Evolutionary conservation across 1,140 invertebrate genomes (phyloP).

Genomic region (Hylaeus volcanicus): DNA sequence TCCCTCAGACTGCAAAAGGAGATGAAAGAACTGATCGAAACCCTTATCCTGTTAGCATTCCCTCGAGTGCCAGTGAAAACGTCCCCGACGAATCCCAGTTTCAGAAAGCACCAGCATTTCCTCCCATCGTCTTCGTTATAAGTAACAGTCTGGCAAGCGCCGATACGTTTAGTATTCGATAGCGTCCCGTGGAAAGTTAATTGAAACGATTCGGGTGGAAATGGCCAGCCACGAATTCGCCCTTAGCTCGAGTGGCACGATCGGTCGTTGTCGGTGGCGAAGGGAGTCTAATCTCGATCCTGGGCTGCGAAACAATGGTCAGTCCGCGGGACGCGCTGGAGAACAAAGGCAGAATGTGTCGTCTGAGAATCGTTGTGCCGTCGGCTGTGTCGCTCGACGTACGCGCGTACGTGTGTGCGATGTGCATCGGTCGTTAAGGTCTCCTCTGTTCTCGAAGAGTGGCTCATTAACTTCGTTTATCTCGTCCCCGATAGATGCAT

Average conservation of each 20-base stretch:
- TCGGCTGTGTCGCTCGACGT: neutral
- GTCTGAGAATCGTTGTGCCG: slow-evolving; percentile 26
- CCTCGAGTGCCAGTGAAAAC: too few species aligned
- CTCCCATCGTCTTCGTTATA: too few species aligned
- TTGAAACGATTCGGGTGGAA: neutral
- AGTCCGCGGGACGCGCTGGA: neutral
- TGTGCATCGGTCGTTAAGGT: slow-evolving; percentile 44
- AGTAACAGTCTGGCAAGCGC: too few species aligned
- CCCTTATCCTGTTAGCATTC: too few species aligned
- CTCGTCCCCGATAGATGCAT: slow-evolving; percentile 50
- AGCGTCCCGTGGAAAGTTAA: neutral
- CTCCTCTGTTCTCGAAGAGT: slow-evolving; percentile 51
- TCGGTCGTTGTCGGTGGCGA: slow-evolving; percentile 53
- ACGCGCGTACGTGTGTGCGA: neutral
- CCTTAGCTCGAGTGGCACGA: slow-evolving; percentile 24
- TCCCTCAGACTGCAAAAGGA: too few species aligned
- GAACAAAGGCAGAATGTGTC: slow-evolving; percentile 45
- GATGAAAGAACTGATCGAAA: too few species aligned
- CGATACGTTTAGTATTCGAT: too few species aligned
- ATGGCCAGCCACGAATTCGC: neutral
- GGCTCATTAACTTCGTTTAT: slow-evolving; percentile 62
- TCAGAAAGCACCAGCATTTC: too few species aligned
- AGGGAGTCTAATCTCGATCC: slow-evolving; percentile 49
- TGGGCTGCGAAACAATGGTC: slow-evolving; percentile 39
- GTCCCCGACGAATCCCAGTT: too few species aligned